Base-by-base conservation (phyloP, 2,113 vertebrate genomes). In the Nyctibius bracteatus region DNA sequence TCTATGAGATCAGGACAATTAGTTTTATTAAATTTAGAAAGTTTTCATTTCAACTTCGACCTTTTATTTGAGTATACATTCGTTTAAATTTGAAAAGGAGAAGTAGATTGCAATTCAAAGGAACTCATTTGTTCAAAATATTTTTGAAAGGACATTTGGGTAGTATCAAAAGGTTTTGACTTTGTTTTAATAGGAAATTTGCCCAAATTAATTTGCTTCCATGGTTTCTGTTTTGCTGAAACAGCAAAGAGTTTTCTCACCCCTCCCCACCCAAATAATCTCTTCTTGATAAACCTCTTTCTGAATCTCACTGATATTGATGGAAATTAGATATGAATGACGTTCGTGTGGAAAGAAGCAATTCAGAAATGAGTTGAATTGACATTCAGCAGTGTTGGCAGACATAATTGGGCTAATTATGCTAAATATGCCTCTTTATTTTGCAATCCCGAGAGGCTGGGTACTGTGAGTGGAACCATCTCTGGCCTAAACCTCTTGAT, bases 201-300 rank as follows among this genome's bases (percentile, higher is more conserved):
- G 95, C 88, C 95, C 86, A 94, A 95, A 94, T 81, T 93, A 90
- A 92, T 84, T 92, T 92, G 49, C 43, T 90, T 62, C 59, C 68
- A 71, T 5, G 0, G 65, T 84, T 93, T 92, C 61, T 83, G 63
- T 55, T 97, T 63, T 80, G 79, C 93, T 96, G 87, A 93, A 96
- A 66, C 43, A 88, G 96, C 90, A 83, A 82, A 72, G 59, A 37
- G 21, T 81, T 91, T 83, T 94, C 82, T 91, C 66, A 82, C 68
- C 31, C 39, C 44, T 95, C 84, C 13, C 65, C 5, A 6, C 61
- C 28, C 68, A 79, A 74, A 37, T 49, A 9, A 15, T 35, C 24
- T 92, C 55, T 47, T 88, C 72, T 52, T 84, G 61, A 91, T 67
- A 74, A 88, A 61, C 22, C 44, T 92, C n/a, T 46, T 66, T n/a